Evolutionary conservation across 2,888 invertebrate species (phyloP).

Genomic region (Therioaphis trifolii): DNA sequence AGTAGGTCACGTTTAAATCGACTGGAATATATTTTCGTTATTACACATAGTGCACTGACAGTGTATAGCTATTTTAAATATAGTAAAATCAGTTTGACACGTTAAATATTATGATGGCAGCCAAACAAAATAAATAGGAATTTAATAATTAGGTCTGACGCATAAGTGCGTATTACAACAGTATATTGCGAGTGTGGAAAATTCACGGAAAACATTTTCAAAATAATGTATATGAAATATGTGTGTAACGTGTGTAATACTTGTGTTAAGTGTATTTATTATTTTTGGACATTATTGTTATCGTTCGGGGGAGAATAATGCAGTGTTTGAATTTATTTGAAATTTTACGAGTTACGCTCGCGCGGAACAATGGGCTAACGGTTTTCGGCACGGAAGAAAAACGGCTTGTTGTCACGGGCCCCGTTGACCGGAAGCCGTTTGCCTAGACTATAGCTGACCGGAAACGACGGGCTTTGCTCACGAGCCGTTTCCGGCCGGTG

Average conservation of each 20-base stretch:
- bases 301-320: neutral
- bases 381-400: slow-evolving; percentile 54
- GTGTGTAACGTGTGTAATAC: neutral
- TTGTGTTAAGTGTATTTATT: neutral
- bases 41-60: too few species aligned
- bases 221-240: slow-evolving; percentile 34
- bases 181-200: too few species aligned
- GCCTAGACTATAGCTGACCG: slow-evolving; percentile 54
- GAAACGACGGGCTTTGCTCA: slow-evolving; percentile 54
- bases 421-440: slow-evolving; percentile 60
- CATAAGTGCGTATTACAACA: too few species aligned
- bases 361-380: slow-evolving; percentile 34
- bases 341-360: slow-evolving; percentile 41
- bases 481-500: slow-evolving; percentile 46
- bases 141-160: too few species aligned
- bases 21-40: too few species aligned
- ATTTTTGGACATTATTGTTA: slow-evolving; percentile 9
- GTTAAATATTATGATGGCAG: too few species aligned
- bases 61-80: too few species aligned
- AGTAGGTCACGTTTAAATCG: too few species aligned
- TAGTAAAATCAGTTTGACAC: too few species aligned
- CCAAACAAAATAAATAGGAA: too few species aligned
- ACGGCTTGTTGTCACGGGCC: slow-evolving; percentile 53
- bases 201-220: neutral
- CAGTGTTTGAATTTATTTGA: slow-evolving; percentile 15